phyloP scores from a whole-genome alignment of 30 jellyfish, hydroid and myxozoan species.

The Nemopilema nomurai region DNA sequence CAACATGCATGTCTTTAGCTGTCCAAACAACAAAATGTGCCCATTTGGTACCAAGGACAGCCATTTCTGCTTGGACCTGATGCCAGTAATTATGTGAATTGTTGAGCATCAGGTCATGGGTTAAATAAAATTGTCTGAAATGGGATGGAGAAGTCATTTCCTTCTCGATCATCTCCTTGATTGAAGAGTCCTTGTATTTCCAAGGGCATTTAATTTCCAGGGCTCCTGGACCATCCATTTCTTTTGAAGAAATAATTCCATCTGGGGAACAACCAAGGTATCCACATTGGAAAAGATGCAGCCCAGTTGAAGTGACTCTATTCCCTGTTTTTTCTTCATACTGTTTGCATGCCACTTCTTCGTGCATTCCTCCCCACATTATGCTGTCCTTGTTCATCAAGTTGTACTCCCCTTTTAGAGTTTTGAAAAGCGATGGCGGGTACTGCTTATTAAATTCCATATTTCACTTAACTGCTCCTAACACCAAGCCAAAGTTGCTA shows the following conservation, averaged over 20 bases:
- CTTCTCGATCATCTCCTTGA: not conserved
- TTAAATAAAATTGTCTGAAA: not conserved
- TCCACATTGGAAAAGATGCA: not conserved
- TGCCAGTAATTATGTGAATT: not conserved
- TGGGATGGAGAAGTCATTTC: not conserved
- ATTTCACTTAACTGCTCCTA: not conserved
- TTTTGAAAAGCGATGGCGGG: not conserved
- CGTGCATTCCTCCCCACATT: constrained; percentile 49
- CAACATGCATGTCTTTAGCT: not conserved
- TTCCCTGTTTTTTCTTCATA: constrained; percentile 1
- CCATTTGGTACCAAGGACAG: not conserved
- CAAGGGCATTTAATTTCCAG: not conserved
- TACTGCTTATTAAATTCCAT: not conserved
- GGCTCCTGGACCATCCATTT: not conserved
- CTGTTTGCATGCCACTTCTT: constrained; percentile 11
- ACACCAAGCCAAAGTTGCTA: no score
- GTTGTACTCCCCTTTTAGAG: constrained; percentile 7
- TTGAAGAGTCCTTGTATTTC: not conserved
- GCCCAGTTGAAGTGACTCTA: not conserved
- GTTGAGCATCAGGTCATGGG: not conserved
- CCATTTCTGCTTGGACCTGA: constrained; percentile 5
- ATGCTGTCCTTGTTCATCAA: constrained; percentile 4
- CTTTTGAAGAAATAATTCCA: not conserved
- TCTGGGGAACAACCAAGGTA: not conserved
- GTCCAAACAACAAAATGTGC: constrained; percentile 15